Conservation (phyloP, 2,888 invertebrate genomes). For the Leptura quadrifasciata region DNA sequence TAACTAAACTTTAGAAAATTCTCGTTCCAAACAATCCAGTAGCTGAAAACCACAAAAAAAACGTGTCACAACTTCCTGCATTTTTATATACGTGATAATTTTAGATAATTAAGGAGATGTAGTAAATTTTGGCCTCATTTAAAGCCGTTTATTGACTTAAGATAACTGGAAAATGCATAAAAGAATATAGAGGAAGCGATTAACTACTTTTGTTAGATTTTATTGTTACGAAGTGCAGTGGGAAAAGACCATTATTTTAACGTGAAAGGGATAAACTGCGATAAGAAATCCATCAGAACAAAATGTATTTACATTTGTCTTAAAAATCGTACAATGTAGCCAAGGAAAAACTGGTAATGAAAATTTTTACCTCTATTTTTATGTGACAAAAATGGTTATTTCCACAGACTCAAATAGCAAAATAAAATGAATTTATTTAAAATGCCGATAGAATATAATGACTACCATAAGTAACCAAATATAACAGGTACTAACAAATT, state of each 20-base stretch:
- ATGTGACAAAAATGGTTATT: neutral
- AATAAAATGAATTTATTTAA: neutral
- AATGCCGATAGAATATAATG: neutral
- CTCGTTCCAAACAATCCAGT: too few relatives aligned
- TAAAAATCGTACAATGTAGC: conserved; percentile 10
- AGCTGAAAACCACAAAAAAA: too few relatives aligned
- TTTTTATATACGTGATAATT: too few relatives aligned
- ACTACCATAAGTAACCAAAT: too few relatives aligned
- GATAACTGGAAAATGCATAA: neutral
- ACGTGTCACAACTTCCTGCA: neutral
- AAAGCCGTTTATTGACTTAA: conserved; percentile 24
- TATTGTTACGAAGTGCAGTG: neutral
- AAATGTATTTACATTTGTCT: conserved; percentile 20
- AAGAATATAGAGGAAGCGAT: conserved; percentile 1
- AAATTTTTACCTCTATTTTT: neutral
- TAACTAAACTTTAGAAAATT: too few relatives aligned
- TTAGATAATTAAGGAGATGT: neutral
- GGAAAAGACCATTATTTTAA: conserved; percentile 32
- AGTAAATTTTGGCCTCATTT: conserved; percentile 2
- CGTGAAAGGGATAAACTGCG: conserved; percentile 10
- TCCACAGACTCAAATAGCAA: neutral
- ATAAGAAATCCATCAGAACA: conserved; percentile 31
- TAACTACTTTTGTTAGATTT: neutral
- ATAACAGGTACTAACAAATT: too few relatives aligned
- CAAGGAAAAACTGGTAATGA: conserved; percentile 18